Evolutionary conservation across 2,797 vertebrate species (phyloP), one percentile per base, ranked within the genome.

Genomic region (Melanotaenia nigrans): DNA sequence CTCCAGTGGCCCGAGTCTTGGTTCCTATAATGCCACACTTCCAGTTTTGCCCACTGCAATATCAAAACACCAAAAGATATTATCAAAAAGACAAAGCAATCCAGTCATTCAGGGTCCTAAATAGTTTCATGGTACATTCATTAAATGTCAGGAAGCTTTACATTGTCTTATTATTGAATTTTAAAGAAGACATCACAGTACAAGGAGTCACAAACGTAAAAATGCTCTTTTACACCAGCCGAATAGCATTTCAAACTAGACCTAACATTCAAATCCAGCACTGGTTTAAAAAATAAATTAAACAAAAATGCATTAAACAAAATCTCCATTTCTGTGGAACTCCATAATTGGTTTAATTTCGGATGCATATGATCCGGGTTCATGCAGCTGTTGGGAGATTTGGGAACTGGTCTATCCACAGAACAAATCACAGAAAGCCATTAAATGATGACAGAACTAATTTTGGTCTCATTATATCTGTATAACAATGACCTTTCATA

Each of bases 401-500:
- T 67, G 59, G 74, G 63, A 79, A 81, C 77, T 32, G 9, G 2
- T 75, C 11, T 14, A 60, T 3, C 45, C 0, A 0, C 74, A 69
- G 57, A 71, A n/a, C 7, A 59, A 76, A 72, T 79, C 67, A 80
- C 33, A 25, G 38, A 13, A 56, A 71, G 20, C 54, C 1, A 4
- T 62, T 56, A 56, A 68, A 65, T 51, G 24, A 66, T 56, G 68
- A 69, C 35, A 38, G 38, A 78, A 71, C 45, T 42, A 0, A 77
- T 72, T 82, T 75, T 65, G 67, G 58, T 67, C 68, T 79, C 62
- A 75, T 83, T 68, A 62, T 2, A 5, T 33, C 47, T 72, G 47
- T 13, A 67, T 32, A 65, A 24, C 64, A 65, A 20, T 61, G 70
- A 73, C n/a, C 57, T 62, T 73, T 74, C 28, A 28, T 61, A 71